Conservation (phyloP, 2,113 vertebrate genomes). For the Orycteropus afer region DNA sequence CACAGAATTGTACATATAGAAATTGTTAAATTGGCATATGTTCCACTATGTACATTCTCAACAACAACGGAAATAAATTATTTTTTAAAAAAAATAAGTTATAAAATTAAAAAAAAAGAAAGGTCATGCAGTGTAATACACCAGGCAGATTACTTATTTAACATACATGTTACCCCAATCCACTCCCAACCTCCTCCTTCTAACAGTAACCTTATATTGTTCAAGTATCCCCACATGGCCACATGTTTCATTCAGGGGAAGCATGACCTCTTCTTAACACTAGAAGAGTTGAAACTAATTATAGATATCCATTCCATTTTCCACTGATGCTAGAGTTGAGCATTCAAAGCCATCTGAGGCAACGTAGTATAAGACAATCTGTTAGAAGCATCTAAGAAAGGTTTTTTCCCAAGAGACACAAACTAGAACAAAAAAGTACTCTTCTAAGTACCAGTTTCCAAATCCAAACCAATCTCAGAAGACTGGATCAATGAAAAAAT, state of each 20-base stretch:
- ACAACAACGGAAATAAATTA: too few relatives aligned
- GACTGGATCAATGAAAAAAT: background rate
- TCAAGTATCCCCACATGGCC: background rate
- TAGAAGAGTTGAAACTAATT: background rate
- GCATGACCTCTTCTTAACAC: background rate
- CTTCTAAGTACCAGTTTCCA: background rate
- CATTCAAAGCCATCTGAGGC: background rate
- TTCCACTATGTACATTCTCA: too few relatives aligned
- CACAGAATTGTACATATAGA: background rate
- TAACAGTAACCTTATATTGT: background rate
- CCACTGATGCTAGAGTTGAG: background rate
- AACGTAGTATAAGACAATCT: background rate
- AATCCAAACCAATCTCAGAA: conserved; percentile 2
- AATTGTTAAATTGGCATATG: background rate
- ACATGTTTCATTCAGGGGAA: background rate
- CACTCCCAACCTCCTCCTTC: background rate
- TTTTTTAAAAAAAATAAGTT: too few relatives aligned
- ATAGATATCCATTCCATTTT: background rate
- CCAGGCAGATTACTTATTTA: background rate
- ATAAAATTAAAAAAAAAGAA: background rate
- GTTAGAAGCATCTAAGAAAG: background rate
- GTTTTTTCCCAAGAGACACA: background rate
- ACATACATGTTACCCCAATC: background rate
- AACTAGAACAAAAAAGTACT: background rate
- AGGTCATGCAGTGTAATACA: background rate